These are phyloP conservation scores for Plotosus lineatus DNA, from an alignment of 2,113 vertebrate genomes.

Conservation along the genomic window DNA sequence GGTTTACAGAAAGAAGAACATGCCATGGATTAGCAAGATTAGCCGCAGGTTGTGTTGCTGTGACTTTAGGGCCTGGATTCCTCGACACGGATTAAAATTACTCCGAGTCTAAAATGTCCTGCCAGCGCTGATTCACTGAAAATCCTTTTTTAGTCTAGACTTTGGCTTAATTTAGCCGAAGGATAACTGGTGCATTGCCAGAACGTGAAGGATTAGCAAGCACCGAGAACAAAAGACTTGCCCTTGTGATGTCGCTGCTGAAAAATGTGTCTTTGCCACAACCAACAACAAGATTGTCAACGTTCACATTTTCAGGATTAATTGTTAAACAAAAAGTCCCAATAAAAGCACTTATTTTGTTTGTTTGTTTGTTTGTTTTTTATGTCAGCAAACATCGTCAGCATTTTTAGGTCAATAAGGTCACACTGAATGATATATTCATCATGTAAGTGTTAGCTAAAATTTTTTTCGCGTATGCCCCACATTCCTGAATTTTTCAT, in stretches of 20 bases:
- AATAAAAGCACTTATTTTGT: neutral
- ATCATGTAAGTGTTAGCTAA: too few relatives aligned
- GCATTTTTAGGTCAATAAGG: neutral
- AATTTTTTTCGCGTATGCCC: too few relatives aligned
- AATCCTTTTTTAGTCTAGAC: slow-evolving; percentile 2
- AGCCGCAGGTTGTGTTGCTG: slow-evolving; percentile 16
- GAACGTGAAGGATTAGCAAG: slow-evolving; percentile 8
- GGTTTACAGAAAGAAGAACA: slow-evolving; percentile 21
- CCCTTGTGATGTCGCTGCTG: neutral
- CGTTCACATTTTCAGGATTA: neutral
- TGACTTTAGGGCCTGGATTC: slow-evolving; percentile 11
- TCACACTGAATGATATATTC: neutral
- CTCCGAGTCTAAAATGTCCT: neutral
- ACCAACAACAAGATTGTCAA: neutral
- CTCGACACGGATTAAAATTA: slow-evolving; percentile 9
- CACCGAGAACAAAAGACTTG: slow-evolving; percentile 16
- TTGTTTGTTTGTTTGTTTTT: neutral
- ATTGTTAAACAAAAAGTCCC: neutral
- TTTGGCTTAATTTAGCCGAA: slow-evolving; percentile 21
- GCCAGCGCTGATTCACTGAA: neutral
- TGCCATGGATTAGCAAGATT: slow-evolving; percentile 14
- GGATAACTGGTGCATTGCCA: slow-evolving; percentile 16
- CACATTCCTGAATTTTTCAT: too few relatives aligned
- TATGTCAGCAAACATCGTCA: neutral
- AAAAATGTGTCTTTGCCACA: slow-evolving; percentile 5